Percentiles rank a stretch among this genome's conserved stretches.
phyloP scores from a whole-genome alignment of 1,140 invertebrate species.

The Schlechtendalia chinensis region DNA sequence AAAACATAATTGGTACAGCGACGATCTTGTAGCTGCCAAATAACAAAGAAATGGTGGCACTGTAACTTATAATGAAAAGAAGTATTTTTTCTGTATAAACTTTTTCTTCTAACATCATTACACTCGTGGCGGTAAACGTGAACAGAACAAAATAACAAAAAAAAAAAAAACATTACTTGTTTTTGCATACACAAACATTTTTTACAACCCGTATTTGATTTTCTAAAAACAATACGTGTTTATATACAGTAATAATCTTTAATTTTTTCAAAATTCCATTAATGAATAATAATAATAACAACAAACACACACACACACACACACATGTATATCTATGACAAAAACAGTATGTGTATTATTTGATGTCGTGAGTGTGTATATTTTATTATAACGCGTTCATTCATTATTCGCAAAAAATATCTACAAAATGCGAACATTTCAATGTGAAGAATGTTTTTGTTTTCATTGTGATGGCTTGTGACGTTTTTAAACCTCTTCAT shows the following conservation, averaged over 20 bases:
- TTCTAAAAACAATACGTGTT: neutral
- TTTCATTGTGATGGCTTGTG: neutral
- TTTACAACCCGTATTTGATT: neutral
- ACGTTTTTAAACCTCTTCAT: neutral
- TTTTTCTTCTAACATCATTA: no score
- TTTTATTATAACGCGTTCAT: no score
- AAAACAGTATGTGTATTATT: no score
- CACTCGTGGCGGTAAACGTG: neutral
- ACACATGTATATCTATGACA: no score
- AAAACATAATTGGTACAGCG: neutral
- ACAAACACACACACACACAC: no score
- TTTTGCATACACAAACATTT: neutral
- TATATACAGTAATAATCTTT: neutral
- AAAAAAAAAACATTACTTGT: neutral
- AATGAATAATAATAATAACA: neutral
- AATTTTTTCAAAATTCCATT: neutral
- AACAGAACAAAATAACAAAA: no score
- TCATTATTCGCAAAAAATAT: neutral
- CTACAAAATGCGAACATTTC: no score
- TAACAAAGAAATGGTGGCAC: constrained; percentile 15
- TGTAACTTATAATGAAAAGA: constrained; percentile 30
- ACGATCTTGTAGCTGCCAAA: constrained; percentile 18
- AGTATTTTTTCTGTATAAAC: constrained; percentile 31
- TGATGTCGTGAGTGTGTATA: no score
- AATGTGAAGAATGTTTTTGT: neutral